phyloP scores from a whole-genome alignment of 2,888 invertebrate genomes.

The Neoascia interrupta region DNA sequence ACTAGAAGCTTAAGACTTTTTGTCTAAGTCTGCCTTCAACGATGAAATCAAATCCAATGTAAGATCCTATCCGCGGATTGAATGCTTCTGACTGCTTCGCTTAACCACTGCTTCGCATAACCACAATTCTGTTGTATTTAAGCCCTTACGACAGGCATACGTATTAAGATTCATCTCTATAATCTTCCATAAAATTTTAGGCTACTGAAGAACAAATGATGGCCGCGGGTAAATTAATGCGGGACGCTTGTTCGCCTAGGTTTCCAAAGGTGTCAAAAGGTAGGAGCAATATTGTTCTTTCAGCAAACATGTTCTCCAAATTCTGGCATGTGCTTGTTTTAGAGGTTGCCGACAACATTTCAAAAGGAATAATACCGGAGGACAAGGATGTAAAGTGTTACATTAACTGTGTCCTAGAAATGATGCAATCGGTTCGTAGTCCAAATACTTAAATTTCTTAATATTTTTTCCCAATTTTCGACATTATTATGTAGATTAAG shows the following conservation, averaged over 20 bases:
- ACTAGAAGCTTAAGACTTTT: too few relatives aligned
- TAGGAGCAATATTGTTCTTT: slow-evolving; percentile 5
- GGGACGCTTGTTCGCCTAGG: slow-evolving; percentile 85
- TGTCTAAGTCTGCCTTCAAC: too few relatives aligned
- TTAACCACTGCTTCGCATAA: too few relatives aligned
- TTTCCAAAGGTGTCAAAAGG: slow-evolving; percentile 76
- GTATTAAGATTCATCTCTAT: neutral
- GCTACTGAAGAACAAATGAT: slow-evolving; percentile 82
- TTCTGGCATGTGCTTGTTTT: neutral
- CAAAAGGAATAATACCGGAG: slow-evolving; percentile 74
- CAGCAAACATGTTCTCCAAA: neutral
- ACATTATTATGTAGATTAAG: slow-evolving; percentile 76
- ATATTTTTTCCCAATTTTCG: too few relatives aligned
- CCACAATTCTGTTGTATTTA: too few relatives aligned
- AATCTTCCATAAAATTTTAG: slow-evolving; percentile 62
- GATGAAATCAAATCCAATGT: too few relatives aligned
- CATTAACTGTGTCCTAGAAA: slow-evolving; percentile 80
- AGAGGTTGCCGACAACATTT: slow-evolving; percentile 75
- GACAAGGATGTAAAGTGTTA: slow-evolving; percentile 80
- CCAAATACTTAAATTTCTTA: too few relatives aligned
- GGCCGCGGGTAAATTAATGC: slow-evolving; percentile 83
- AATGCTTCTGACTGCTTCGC: too few relatives aligned
- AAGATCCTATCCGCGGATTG: too few relatives aligned
- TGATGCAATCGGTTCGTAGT: slow-evolving; percentile 80
- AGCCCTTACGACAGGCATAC: too few relatives aligned